Base-by-base conservation (phyloP, 2,888 invertebrate species). In the Drosophila cognata region DNA sequence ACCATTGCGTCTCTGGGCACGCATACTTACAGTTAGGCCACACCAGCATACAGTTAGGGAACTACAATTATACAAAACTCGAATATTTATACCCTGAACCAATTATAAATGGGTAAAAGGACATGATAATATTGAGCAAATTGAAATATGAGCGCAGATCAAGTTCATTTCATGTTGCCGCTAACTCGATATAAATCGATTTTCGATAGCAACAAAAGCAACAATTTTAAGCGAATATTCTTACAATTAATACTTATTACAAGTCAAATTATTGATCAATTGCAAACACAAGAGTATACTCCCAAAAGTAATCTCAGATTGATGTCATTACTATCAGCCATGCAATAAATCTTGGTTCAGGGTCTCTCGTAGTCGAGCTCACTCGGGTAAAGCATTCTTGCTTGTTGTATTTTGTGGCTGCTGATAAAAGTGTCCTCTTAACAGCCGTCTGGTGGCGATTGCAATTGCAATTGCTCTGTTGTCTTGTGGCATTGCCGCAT, bases 391-490 rank as follows among this genome's bases (percentile, higher is more conserved):
- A 46, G 7, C 16, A 25, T 2, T 25, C 8, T 46, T 8, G 46
- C 16, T 25, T 8, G 4, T 79, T 79, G 73, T 69, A 69, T 57
- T 35, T 62, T 71, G 52, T 58, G n/a, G 74, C 71, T 71, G 76
- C 76, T 76, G 87, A 81, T 81, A 86, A 84, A 81, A 81, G 84
- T 66, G 68, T 56, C 70, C 61, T 70, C 71, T 69, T 67, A 71
- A 75, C 72, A 77, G 78, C 53, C 65, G 64, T 58, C 74, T 71
- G 56, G 52, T 71, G 69, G 55, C 60, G 58, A 71, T 67, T 74
- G 63, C 58, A 72, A 57, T 80, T 80, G 77, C 67, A 63, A 33
- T 71, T 63, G 36, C 57, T 51, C 35, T 43, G 33, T 46, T 51
- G 67, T 65, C 76, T 57, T 60, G 25, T 46, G 71, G 43, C 41